Evolutionary conservation across 2,113 vertebrate genomes (phyloP).

Genomic region (Megaptera novaeangliae): DNA sequence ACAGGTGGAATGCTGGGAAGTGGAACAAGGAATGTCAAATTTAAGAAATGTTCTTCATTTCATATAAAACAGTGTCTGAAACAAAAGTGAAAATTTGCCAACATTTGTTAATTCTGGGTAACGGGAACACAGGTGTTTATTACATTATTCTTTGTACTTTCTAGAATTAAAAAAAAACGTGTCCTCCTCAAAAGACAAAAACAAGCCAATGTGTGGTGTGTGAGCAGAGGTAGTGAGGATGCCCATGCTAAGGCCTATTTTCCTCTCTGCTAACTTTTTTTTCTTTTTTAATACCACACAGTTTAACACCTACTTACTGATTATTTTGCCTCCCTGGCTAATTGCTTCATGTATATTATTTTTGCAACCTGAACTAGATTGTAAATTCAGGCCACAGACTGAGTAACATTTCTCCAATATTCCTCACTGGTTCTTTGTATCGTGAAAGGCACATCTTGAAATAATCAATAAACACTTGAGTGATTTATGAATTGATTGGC

Average conservation of each 20-base stretch:
- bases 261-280: not conserved
- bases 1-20: not conserved
- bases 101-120: not conserved
- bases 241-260: not conserved
- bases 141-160: not conserved
- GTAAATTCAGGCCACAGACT: not conserved
- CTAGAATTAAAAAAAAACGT: not conserved
- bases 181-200: not conserved
- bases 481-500: not conserved
- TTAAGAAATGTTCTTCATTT: not conserved
- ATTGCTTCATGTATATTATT: not conserved
- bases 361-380: not conserved
- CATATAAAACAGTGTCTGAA: not conserved
- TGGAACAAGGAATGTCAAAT: not conserved
- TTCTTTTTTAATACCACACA: not conserved
- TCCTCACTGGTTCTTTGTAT: not conserved
- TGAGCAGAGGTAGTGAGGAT: not conserved
- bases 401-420: not conserved
- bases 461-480: not conserved
- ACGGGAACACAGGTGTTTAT: not conserved
- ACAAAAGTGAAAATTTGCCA: not conserved
- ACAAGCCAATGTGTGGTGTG: not conserved
- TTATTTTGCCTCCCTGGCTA: not conserved
- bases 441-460: not conserved
- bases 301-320: not conserved